A percentile compares a stretch with the other conserved stretches of the same genome.
Evolutionary conservation across 2,797 vertebrate species (phyloP).

Genomic region (Oreortyx pictus): DNA sequence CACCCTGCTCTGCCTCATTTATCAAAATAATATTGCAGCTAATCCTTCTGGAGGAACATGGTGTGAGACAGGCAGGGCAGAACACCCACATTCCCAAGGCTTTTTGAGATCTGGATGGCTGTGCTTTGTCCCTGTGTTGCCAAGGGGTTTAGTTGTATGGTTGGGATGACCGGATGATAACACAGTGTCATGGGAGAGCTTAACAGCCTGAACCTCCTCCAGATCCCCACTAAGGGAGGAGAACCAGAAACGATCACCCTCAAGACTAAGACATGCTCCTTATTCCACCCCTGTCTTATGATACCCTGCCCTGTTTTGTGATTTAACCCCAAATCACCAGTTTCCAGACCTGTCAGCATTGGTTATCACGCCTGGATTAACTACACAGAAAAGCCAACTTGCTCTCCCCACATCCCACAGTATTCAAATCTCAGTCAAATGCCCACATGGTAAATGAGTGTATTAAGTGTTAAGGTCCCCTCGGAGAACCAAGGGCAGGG

Average conservation of each 20-base stretch:
- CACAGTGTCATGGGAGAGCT: accelerated
- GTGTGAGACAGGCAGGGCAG: neutral
- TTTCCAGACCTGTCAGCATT: neutral
- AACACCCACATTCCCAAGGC: neutral
- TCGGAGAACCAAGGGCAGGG: neutral
- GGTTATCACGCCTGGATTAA: neutral
- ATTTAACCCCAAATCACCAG: neutral
- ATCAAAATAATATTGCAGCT: constrained; percentile 24
- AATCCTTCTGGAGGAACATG: constrained; percentile 10
- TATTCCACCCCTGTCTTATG: neutral
- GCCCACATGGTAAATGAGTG: neutral
- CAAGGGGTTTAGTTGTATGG: neutral
- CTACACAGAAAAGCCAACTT: neutral
- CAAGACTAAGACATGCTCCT: neutral
- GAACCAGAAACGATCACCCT: neutral
- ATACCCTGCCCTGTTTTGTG: neutral
- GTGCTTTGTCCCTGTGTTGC: neutral
- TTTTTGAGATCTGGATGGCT: neutral
- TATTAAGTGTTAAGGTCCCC: constrained; percentile 2
- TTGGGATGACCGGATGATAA: neutral
- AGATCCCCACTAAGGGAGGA: neutral
- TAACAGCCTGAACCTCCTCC: neutral
- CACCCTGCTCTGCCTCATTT: constrained; percentile 10
- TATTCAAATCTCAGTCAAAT: neutral
- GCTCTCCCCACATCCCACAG: neutral